A percentile compares a stretch with the other conserved stretches of the same genome.
These are phyloP conservation scores for Muricea muricata DNA, from an alignment of 92 coral and sea anemone species.

Conservation along the genomic window DNA sequence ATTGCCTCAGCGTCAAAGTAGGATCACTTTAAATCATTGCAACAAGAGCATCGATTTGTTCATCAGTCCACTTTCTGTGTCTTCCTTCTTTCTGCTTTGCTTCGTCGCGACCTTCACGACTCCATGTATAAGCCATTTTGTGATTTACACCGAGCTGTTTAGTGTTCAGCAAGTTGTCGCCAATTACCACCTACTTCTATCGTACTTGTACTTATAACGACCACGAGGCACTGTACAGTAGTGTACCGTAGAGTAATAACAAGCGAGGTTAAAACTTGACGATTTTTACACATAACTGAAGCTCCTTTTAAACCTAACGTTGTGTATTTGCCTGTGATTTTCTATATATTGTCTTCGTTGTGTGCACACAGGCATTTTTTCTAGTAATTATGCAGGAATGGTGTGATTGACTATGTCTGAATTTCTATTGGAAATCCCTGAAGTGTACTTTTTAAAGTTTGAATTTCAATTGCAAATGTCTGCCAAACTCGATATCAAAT, in stretches of 20 bases:
- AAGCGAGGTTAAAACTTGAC: not conserved
- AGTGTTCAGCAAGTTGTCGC: constrained; percentile 3
- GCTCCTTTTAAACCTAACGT: not conserved
- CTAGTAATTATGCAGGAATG: too few species aligned
- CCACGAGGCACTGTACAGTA: constrained; percentile 24
- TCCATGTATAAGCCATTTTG: constrained; percentile 33
- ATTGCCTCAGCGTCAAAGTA: constrained; percentile 23
- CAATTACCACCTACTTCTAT: constrained; percentile 2
- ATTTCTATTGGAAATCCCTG: too few species aligned
- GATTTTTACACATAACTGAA: not conserved
- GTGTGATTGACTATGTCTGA: too few species aligned
- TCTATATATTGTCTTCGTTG: not conserved
- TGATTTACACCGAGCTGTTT: constrained; percentile 22
- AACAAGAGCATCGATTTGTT: constrained; percentile 11
- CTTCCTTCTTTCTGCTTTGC: constrained; percentile 29
- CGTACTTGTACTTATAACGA: not conserved
- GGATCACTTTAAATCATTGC: constrained; percentile 34
- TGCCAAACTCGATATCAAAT: too few species aligned
- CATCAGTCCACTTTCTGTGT: too few species aligned
- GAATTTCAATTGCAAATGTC: too few species aligned
- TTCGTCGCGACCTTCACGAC: constrained; percentile 11
- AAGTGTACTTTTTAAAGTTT: too few species aligned
- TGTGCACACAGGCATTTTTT: too few species aligned
- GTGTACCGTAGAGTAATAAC: not conserved
- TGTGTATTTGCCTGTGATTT: not conserved